phyloP scores from a whole-genome alignment of 2,113 vertebrate species.

The Oryzias woworae region DNA sequence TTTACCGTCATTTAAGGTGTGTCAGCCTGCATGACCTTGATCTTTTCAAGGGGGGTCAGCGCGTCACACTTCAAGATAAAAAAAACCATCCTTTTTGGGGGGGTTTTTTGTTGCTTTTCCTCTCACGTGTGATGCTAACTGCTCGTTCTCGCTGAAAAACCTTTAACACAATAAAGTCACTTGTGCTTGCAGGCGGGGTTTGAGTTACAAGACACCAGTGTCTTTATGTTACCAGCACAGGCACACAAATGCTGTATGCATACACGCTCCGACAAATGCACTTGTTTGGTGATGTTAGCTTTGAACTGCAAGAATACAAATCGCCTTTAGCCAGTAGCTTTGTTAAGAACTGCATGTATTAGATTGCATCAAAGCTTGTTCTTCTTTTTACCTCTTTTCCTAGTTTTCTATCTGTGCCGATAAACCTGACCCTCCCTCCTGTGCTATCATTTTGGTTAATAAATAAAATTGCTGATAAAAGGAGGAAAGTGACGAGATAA shows the following conservation, averaged over 20 bases:
- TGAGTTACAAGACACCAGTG: conserved; percentile 58
- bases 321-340: conserved; percentile 43
- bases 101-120: conserved; percentile 18
- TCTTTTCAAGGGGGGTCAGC: conserved; percentile 1
- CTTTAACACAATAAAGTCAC: conserved; percentile 56
- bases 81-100: conserved; percentile 22
- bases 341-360: conserved; percentile 44
- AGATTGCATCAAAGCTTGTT: conserved; percentile 50
- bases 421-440: background rate
- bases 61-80: conserved; percentile 41
- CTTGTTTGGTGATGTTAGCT: conserved; percentile 41
- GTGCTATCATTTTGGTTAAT: background rate
- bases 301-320: conserved; percentile 54
- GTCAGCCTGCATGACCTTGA: conserved; percentile 17
- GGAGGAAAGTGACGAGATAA: conserved; percentile 1
- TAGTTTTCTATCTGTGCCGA: conserved; percentile 15
- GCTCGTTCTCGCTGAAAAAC: conserved; percentile 35
- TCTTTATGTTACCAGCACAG: conserved; percentile 54
- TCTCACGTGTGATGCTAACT: conserved; percentile 27
- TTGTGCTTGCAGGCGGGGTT: conserved; percentile 52
- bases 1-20: conserved; percentile 4
- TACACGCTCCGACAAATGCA: conserved; percentile 42
- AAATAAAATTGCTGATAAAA: too few relatives aligned
- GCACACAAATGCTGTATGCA: conserved; percentile 39
- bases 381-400: conserved; percentile 20